Evolutionary conservation across 2,113 vertebrate genomes (phyloP).

Genomic region (Phasianus colchicus): DNA sequence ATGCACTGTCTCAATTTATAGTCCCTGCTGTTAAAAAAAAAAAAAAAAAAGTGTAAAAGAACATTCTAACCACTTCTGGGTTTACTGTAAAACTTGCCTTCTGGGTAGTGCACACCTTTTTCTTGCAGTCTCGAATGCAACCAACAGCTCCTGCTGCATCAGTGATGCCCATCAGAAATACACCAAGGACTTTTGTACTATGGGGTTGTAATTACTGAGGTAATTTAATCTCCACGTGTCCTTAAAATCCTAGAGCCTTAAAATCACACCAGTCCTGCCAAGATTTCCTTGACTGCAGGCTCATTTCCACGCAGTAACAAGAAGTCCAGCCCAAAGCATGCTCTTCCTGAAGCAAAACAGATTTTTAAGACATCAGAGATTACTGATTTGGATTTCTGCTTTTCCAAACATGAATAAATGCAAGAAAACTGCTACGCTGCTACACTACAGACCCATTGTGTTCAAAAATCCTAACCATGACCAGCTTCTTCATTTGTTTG

Average conservation of each 20-base stretch:
- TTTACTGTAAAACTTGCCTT: neutral
- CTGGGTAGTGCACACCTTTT: rapidly evolving
- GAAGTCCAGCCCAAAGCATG: neutral
- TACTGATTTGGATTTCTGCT: neutral
- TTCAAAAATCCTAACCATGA: neutral
- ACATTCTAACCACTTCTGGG: neutral
- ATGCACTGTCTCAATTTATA: neutral
- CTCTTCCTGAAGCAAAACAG: neutral
- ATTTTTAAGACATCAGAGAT: neutral
- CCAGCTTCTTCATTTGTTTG: neutral
- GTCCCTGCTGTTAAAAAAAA: rapidly evolving
- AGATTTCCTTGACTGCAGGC: too few species aligned
- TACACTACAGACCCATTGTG: rapidly evolving
- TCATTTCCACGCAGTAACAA: neutral
- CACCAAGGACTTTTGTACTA: neutral
- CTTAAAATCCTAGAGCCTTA: neutral
- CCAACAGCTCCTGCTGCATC: neutral
- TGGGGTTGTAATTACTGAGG: neutral
- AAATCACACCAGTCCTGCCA: neutral
- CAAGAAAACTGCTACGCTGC: rapidly evolving
- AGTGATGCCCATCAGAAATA: neutral
- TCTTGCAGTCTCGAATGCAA: neutral
- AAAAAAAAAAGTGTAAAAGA: neutral
- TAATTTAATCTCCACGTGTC: neutral
- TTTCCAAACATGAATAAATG: neutral